phyloP scores from a whole-genome alignment of 2,113 vertebrate genomes.

The Mastomys coucha region DNA sequence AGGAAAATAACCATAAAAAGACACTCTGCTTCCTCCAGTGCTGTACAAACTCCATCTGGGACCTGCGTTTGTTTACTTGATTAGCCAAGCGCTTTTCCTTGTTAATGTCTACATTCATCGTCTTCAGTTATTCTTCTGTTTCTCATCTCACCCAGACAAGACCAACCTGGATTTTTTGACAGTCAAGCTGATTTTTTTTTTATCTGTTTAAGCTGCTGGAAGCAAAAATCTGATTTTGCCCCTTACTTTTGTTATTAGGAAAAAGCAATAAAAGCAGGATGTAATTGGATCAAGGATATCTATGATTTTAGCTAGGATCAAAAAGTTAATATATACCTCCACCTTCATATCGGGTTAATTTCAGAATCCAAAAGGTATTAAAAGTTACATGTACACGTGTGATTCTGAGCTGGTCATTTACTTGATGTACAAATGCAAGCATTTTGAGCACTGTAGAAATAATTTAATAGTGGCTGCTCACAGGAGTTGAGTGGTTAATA shows the following conservation, averaged over 20 bases:
- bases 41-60: not conserved
- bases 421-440: constrained; percentile 30
- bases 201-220: constrained; percentile 62
- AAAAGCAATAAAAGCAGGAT: constrained; percentile 66
- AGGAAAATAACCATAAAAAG: constrained; percentile 51
- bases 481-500: not conserved
- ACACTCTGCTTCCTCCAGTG: not conserved
- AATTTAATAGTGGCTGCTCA: not conserved
- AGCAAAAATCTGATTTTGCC: constrained; percentile 73
- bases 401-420: constrained; percentile 48
- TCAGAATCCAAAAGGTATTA: constrained; percentile 6
- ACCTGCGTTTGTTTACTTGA: constrained; percentile 25
- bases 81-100: constrained; percentile 38
- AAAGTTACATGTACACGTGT: constrained; percentile 46
- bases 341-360: constrained; percentile 44
- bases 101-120: constrained; percentile 60
- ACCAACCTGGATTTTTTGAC: constrained; percentile 59
- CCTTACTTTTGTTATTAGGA: constrained; percentile 70
- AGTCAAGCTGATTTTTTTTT: constrained; percentile 56
- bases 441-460: not conserved
- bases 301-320: constrained; percentile 75
- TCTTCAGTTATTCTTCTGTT: constrained; percentile 47
- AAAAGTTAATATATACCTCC: constrained; percentile 54
- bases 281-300: constrained; percentile 60
- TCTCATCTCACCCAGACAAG: constrained; percentile 44